Conservation (phyloP, 2,888 invertebrate genomes). For the Cinara cedri region DNA sequence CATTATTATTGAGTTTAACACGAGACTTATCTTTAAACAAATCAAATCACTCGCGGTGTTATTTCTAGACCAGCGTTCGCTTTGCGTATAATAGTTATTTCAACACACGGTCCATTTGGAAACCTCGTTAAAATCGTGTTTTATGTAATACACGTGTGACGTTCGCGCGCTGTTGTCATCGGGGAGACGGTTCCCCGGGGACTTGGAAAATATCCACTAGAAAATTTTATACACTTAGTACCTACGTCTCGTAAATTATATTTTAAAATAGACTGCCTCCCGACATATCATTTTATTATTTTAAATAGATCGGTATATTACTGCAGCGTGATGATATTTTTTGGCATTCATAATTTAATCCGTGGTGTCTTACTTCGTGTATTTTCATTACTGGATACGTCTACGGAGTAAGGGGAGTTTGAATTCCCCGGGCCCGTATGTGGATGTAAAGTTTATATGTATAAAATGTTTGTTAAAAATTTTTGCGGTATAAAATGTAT, state of each 20-base stretch:
- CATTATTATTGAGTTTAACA: too few species aligned
- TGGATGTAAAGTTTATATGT: too few species aligned
- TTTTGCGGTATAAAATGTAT: too few species aligned
- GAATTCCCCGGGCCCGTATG: too few species aligned
- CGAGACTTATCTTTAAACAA: too few species aligned
- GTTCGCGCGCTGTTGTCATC: not conserved
- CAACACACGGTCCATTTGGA: conserved; percentile 23
- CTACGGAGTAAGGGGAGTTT: too few species aligned
- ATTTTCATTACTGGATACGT: too few species aligned
- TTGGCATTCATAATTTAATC: too few species aligned
- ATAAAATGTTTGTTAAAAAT: too few species aligned
- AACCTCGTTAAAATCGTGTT: conserved; percentile 18
- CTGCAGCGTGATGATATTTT: too few species aligned
- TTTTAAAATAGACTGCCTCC: conserved; percentile 28
- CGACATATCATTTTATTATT: not conserved
- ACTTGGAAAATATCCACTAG: not conserved
- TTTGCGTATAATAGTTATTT: not conserved
- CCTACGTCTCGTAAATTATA: not conserved
- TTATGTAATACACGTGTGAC: conserved; percentile 23
- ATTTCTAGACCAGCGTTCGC: not conserved
- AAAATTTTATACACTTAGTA: conserved; percentile 9
- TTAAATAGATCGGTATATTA: not conserved
- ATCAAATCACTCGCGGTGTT: not conserved
- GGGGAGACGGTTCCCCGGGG: conserved; percentile 1
- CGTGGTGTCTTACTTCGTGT: too few species aligned